Evolutionary conservation across 2,888 invertebrate genomes (phyloP), one percentile per base, ranked within the genome.

Genomic region (Craniophora ligustri): DNA sequence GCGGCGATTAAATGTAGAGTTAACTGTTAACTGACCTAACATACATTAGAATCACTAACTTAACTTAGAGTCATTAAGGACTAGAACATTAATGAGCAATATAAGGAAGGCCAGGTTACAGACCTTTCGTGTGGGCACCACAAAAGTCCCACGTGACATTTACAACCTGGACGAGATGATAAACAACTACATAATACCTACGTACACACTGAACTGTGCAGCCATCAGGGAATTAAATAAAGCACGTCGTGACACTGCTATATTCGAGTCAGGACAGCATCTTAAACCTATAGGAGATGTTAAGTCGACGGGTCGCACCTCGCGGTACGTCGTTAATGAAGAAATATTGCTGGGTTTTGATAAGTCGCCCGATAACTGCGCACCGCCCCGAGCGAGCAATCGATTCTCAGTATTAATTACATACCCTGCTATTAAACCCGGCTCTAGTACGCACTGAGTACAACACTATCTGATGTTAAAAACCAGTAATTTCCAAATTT

Each of bases 321-420:
- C 80, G 68, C 82, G 81, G 80, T 80, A 76, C 80, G 85, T 87
- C 83, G 85, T 89, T 91, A 91, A 91, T 92, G 91, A 92, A 91
- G 91, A 92, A 92, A 92, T 92, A 92, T 91, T 86, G 88, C 89
- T 68, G 75, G 82, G 79, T 81, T 82, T 82, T 85, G 90, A 91
- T 92, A 89, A 87, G 80, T 78, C 79, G 75, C 71, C 69, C 81
- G 91, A 91, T 91, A 91, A 83, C 75, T 70, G 76, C 78, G 75
- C 75, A 72, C 81, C 79, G 81, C 84, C 83, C 77, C 78, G 74
- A 72, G 82, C 79, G 71, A 67, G 70, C 63, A 72, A 76, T 75
- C 74, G 72, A 62, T 74, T 72, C 81, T 74, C 77, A 69, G 81
- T 86, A 86, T 87, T 90, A 87, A 90, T 88, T 88, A 87, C 82